phyloP scores from a whole-genome alignment of 2,888 invertebrate species.

The Trichacis sp. region DNA sequence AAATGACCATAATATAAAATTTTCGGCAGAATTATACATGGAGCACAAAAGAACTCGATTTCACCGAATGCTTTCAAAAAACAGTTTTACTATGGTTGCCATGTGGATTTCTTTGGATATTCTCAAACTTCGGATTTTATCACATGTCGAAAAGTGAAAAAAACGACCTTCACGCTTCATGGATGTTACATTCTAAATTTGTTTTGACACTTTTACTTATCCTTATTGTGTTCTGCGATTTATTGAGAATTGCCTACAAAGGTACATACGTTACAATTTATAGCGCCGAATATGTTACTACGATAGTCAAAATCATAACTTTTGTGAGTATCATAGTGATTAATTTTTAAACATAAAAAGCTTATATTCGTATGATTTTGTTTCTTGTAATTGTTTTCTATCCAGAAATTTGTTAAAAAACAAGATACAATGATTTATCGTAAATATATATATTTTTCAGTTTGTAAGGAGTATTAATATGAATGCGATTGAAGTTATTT shows the following conservation, averaged over 20 bases:
- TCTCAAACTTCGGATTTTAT: slow-evolving; percentile 80
- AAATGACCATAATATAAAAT: no score
- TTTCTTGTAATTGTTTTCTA: no score
- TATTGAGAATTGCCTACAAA: slow-evolving; percentile 75
- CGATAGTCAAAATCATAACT: no score
- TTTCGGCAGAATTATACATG: slow-evolving; percentile 77
- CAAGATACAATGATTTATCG: no score
- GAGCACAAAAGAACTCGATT: slow-evolving; percentile 85
- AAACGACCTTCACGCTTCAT: slow-evolving; percentile 80
- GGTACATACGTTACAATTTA: slow-evolving; percentile 64
- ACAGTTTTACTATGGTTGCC: slow-evolving; percentile 92
- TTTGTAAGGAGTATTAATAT: no score
- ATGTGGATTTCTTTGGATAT: slow-evolving; percentile 86
- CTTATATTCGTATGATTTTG: no score
- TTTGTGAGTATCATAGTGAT: no score
- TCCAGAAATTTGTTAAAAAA: no score
- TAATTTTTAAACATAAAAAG: no score
- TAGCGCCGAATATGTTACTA: no score
- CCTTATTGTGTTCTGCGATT: slow-evolving; percentile 77
- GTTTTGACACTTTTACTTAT: slow-evolving; percentile 76
- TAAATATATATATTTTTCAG: no score
- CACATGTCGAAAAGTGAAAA: slow-evolving; percentile 83
- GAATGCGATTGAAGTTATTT: no score
- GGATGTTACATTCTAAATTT: slow-evolving; percentile 78
- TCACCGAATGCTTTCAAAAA: slow-evolving; percentile 92